Conservation (phyloP, 2,888 invertebrate genomes). For the Diaprepes abbreviatus region DNA sequence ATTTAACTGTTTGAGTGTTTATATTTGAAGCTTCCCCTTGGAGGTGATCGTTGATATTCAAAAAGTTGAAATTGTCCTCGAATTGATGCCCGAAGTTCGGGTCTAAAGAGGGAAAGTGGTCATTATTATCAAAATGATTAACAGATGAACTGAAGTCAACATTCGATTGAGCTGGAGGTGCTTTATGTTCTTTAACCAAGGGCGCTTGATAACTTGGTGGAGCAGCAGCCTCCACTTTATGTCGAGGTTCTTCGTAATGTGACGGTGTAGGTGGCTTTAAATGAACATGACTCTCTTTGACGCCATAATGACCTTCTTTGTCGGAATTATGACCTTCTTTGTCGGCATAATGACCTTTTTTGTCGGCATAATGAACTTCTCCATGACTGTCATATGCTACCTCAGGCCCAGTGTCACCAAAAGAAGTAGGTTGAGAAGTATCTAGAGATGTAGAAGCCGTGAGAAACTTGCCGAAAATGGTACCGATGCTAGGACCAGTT, state of each 20-base stretch:
- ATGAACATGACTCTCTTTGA: slow-evolving; percentile 15
- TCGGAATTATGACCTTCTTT: slow-evolving; percentile 26
- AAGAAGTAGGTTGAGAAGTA: slow-evolving; percentile 56
- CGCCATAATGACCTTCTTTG: slow-evolving; percentile 5
- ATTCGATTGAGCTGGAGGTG: neutral
- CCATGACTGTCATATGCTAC: slow-evolving; percentile 33
- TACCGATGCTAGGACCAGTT: slow-evolving; percentile 53
- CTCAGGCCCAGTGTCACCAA: slow-evolving; percentile 50
- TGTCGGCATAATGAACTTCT: slow-evolving; percentile 2
- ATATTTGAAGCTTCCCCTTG: slow-evolving; percentile 23
- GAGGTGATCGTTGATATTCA: slow-evolving; percentile 25
- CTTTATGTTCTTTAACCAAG: slow-evolving; percentile 10
- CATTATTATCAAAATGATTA: slow-evolving; percentile 15
- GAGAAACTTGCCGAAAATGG: slow-evolving; percentile 58
- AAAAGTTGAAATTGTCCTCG: slow-evolving; percentile 46
- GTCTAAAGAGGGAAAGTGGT: slow-evolving; percentile 39
- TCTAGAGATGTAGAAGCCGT: slow-evolving; percentile 59
- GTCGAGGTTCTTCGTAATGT: slow-evolving; percentile 38
- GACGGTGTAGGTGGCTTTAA: slow-evolving; percentile 24
- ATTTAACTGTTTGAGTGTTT: slow-evolving; percentile 36
- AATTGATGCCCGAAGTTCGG: slow-evolving; percentile 51
- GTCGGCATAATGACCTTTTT: slow-evolving; percentile 1
- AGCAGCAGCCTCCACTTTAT: slow-evolving; percentile 4
- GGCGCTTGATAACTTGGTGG: slow-evolving; percentile 24
- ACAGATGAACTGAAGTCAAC: neutral